A percentile compares a stretch with the other conserved stretches of the same genome.
phyloP scores from a whole-genome alignment of 2,113 vertebrate species.

The Phrynocephalus versicolor region DNA sequence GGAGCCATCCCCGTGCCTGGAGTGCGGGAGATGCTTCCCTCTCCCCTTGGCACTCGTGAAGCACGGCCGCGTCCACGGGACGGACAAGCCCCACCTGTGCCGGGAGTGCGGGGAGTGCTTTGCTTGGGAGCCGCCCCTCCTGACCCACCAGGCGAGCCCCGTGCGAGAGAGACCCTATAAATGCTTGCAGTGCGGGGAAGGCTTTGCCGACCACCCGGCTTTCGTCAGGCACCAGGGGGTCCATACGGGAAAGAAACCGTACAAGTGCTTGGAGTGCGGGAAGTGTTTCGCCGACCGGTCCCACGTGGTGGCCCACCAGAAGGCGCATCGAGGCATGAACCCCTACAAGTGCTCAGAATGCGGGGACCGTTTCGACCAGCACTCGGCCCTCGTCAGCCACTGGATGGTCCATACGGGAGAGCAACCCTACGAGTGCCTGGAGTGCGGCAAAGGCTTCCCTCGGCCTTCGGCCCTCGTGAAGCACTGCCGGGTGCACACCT shows the following conservation, averaged over 20 bases:
- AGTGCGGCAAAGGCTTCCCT: slow-evolving; percentile 83
- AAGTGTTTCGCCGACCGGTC: slow-evolving; percentile 64
- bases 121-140: slow-evolving; percentile 24
- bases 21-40: slow-evolving; percentile 23
- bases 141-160: slow-evolving; percentile 39
- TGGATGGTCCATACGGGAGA: slow-evolving; percentile 67
- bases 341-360: slow-evolving; percentile 77
- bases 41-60: background rate
- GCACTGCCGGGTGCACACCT: slow-evolving; percentile 78
- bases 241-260: slow-evolving; percentile 61
- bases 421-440: slow-evolving; percentile 77
- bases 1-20: slow-evolving; percentile 27
- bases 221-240: slow-evolving; percentile 59
- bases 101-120: slow-evolving; percentile 36
- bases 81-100: slow-evolving; percentile 13
- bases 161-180: slow-evolving; percentile 45
- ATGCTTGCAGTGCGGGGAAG: slow-evolving; percentile 59
- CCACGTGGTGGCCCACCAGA: slow-evolving; percentile 61
- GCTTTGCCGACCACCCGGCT: slow-evolving; percentile 63
- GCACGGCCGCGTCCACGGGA: slow-evolving; percentile 26
- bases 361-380: slow-evolving; percentile 75
- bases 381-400: slow-evolving; percentile 76
- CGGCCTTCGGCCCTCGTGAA: slow-evolving; percentile 84
- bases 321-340: slow-evolving; percentile 61
- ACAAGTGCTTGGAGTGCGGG: slow-evolving; percentile 59